phyloP scores from a whole-genome alignment of 64 coral and sea anemone species.

The Stylophora pistillata region DNA sequence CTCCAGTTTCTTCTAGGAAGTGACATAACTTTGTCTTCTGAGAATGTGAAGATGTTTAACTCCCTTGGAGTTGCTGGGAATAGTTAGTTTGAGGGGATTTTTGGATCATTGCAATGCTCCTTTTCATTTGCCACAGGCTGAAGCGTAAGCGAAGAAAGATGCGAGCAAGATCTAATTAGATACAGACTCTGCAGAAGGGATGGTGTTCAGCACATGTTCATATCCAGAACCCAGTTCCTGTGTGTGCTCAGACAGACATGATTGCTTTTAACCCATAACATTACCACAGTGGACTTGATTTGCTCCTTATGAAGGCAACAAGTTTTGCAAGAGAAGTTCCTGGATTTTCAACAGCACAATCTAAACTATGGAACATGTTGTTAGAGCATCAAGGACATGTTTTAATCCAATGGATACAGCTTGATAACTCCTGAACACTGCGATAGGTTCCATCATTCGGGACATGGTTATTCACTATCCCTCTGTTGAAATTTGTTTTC shows the following conservation, averaged over 20 bases:
- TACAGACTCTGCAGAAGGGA: not conserved
- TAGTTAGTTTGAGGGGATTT: not conserved
- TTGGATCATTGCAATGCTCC: not conserved
- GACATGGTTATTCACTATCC: not conserved
- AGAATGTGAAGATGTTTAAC: too few species aligned
- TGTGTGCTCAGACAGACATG: slow-evolving; percentile 33
- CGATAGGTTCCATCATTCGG: not conserved
- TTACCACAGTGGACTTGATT: not conserved
- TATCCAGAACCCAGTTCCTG: not conserved
- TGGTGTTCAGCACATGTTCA: not conserved
- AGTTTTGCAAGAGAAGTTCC: not conserved
- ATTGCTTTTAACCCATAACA: slow-evolving; percentile 16
- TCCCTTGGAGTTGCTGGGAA: too few species aligned
- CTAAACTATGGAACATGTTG: not conserved
- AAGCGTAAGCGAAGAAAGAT: slow-evolving; percentile 98
- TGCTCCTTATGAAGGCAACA: not conserved
- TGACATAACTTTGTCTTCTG: too few species aligned
- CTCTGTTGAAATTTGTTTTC: slow-evolving; percentile 11
- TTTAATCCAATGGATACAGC: slow-evolving; percentile 16
- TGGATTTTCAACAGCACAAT: not conserved
- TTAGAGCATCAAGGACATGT: not conserved
- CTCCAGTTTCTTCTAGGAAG: too few species aligned
- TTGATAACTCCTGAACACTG: slow-evolving; percentile 20
- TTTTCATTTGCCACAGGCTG: slow-evolving; percentile 47
- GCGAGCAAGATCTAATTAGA: slow-evolving; percentile 89